Evolutionary conservation across 2,888 invertebrate genomes (phyloP), one percentile per base, ranked within the genome.

Genomic region (Strigamia maritima): DNA sequence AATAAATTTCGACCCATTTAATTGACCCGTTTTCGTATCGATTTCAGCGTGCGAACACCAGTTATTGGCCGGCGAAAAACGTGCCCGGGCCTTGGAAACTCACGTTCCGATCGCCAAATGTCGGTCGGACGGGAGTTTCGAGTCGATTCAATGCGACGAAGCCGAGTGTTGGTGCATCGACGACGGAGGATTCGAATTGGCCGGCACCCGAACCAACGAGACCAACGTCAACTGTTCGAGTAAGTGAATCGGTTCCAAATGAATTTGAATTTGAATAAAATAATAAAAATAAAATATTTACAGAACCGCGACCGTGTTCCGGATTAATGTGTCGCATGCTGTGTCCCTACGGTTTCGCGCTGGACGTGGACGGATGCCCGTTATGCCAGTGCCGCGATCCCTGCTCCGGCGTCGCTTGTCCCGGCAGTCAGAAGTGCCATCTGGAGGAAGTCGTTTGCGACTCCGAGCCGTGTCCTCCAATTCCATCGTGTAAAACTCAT

Each of bases 281-380:
- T n/a, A n/a, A n/a, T n/a, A n/a, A n/a, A n/a, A n/a, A n/a, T n/a
- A n/a, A n/a, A n/a, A n/a, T n/a, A n/a, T n/a, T n/a, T n/a, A n/a
- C 81, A 84, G 89, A 88, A 75, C 91, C 91, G 0, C 89, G 90
- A 38, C 88, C 91, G 1, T 94, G 94, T 84, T 90, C 92, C 0
- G 92, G 92, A 0, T 92, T 92, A 82, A 92, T 92, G 0, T 94
- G 94, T 84, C 90, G 94, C 65, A 94, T 94, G 94, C 90, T 94
- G 81, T 94, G 94, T 83, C 92, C 94, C 0, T 90, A 93, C 80
- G 94, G 94, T 49, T 94, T 94, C 85, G 91, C 92, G 81, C 86
- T 90, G 76, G 89, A 93, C 83, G 83, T 82, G 31, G 85, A 85
- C 2, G 94, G 94, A 6, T 94, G 94, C 83, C 91, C 92, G 0